A percentile compares a stretch with the other conserved stretches of the same genome.
phyloP scores from a whole-genome alignment of 2,888 invertebrate species.

The Erebia epiphron region DNA sequence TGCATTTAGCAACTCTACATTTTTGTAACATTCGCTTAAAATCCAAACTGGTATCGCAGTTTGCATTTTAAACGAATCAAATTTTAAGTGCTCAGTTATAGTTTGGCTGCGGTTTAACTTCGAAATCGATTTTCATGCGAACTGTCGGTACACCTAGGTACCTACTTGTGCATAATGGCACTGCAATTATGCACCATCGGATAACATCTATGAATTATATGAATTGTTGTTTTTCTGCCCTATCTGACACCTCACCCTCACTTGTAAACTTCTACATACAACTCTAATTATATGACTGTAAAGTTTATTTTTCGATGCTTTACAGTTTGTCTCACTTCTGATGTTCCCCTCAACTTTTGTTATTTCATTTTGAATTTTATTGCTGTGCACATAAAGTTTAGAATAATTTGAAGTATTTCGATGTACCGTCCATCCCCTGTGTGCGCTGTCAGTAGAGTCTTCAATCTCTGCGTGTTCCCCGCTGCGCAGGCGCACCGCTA shows the following conservation, averaged over 20 bases:
- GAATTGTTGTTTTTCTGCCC: constrained; percentile 32
- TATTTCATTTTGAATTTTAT: not conserved
- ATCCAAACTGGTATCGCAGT: not conserved
- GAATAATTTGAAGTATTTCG: not conserved
- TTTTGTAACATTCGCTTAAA: not conserved
- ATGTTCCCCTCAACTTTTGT: not conserved
- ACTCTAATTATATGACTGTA: not conserved
- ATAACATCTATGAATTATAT: constrained; percentile 35
- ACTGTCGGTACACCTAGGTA: not conserved
- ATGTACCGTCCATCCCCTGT: constrained; percentile 33
- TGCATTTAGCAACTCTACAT: too few relatives aligned
- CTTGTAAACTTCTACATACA: not conserved
- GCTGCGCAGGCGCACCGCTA: constrained; percentile 22
- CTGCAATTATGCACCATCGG: constrained; percentile 30
- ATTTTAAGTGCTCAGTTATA: constrained; percentile 13
- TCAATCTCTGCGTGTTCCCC: constrained; percentile 16
- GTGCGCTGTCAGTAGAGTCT: constrained; percentile 12
- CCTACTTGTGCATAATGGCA: constrained; percentile 19
- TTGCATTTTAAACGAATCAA: too few relatives aligned
- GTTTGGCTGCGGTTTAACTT: constrained; percentile 5
- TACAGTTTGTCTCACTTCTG: not conserved
- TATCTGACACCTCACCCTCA: constrained; percentile 6
- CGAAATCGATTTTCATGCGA: constrained; percentile 18
- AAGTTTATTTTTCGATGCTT: not conserved
- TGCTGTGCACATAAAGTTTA: not conserved